phyloP scores from a whole-genome alignment of 2,888 invertebrate genomes.

The Formica aserva region DNA sequence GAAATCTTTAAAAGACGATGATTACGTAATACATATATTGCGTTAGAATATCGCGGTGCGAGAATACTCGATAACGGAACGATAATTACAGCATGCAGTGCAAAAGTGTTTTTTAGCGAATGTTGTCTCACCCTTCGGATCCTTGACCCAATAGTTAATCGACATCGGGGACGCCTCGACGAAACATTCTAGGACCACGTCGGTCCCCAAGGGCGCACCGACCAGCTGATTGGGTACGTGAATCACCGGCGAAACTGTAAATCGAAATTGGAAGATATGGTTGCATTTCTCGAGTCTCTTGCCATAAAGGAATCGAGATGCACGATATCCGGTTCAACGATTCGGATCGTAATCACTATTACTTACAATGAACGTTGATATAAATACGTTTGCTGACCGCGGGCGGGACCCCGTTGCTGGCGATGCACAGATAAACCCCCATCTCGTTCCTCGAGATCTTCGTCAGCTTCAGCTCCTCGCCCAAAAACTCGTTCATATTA shows the following conservation, averaged over 20 bases:
- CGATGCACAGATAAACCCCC: slow-evolving; percentile 96
- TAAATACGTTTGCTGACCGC: slow-evolving; percentile 95
- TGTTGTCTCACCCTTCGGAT: slow-evolving; percentile 89
- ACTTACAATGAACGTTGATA: slow-evolving; percentile 96
- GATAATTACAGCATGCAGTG: background rate
- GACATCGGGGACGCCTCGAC: slow-evolving; percentile 96
- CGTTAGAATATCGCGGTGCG: background rate
- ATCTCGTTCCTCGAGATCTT: slow-evolving; percentile 95
- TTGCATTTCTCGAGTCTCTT: slow-evolving; percentile 34
- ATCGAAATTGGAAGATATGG: slow-evolving; percentile 67
- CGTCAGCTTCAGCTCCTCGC: slow-evolving; percentile 91
- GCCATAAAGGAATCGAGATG: background rate
- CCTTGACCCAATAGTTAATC: slow-evolving; percentile 96
- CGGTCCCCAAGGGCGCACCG: slow-evolving; percentile 94
- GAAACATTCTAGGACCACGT: slow-evolving; percentile 95
- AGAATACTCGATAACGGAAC: background rate
- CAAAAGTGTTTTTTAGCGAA: background rate
- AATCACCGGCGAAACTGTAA: slow-evolving; percentile 95
- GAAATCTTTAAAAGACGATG: background rate
- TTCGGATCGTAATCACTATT: slow-evolving; percentile 70
- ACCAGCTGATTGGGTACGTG: slow-evolving; percentile 97
- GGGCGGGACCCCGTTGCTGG: slow-evolving; percentile 95
- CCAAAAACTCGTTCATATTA: slow-evolving; percentile 88
- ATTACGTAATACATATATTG: slow-evolving; percentile 27
- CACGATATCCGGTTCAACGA: slow-evolving; percentile 37